Conservation (phyloP, 1,140 invertebrate species). For the Cotesia vestalis region DNA sequence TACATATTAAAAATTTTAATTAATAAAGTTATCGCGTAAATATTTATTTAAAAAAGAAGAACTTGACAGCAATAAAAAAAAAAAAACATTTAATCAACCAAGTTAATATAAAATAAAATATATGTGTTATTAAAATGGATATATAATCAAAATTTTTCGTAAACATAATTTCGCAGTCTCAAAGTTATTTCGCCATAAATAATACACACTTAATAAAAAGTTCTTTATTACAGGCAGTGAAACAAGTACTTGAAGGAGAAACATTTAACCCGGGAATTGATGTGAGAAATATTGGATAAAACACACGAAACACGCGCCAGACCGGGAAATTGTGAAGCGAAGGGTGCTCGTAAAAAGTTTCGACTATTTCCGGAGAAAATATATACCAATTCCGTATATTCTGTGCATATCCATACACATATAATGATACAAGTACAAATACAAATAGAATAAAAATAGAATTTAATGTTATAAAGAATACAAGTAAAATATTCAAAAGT, state of each 20-base stretch:
- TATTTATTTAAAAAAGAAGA: no score
- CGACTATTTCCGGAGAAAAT: constrained; percentile 8
- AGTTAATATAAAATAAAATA: no score
- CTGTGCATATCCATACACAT: background rate
- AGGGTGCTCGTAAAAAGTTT: constrained; percentile 23
- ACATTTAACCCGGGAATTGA: constrained; percentile 18
- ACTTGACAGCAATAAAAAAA: no score
- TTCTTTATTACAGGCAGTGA: constrained; percentile 10
- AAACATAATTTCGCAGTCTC: constrained; percentile 9
- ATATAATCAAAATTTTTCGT: no score
- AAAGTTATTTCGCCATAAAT: constrained; percentile 1
- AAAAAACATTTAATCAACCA: no score
- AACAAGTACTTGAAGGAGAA: constrained; percentile 17
- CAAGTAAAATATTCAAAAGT: background rate
- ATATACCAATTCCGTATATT: background rate
- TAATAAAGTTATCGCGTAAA: no score
- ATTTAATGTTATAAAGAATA: no score
- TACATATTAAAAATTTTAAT: no score
- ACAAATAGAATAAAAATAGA: no score
- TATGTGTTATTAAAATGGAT: no score
- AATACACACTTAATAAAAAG: constrained; percentile 12
- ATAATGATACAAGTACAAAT: no score
- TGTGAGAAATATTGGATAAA: constrained; percentile 15
- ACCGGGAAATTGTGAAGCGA: constrained; percentile 19
- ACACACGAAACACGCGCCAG: constrained; percentile 11